These are phyloP conservation scores for Rhagologus leucostigma DNA, from an alignment of 2,113 vertebrate genomes.

Conservation along the genomic window DNA sequence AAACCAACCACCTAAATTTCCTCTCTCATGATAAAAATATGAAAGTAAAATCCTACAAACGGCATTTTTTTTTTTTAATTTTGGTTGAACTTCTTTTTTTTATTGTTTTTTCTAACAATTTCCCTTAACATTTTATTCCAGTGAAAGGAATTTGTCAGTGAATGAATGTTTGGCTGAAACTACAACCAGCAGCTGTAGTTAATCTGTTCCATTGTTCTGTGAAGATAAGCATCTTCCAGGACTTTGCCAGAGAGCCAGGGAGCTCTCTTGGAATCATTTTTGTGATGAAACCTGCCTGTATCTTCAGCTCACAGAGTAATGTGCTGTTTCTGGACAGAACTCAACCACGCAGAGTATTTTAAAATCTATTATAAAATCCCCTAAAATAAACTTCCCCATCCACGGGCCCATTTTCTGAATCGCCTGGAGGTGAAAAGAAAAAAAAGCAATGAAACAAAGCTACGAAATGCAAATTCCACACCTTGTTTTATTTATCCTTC, in stretches of 20 bases:
- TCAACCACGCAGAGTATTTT: slow-evolving; percentile 33
- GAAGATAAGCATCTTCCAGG: slow-evolving; percentile 24
- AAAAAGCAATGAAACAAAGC: not conserved
- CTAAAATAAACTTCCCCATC: slow-evolving; percentile 7
- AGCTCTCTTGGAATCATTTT: not conserved
- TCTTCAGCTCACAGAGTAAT: slow-evolving; percentile 1
- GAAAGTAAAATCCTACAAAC: not conserved
- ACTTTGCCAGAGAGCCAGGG: not conserved
- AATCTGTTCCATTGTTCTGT: slow-evolving; percentile 7
- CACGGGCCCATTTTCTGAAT: not conserved
- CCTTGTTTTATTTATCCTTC: not conserved
- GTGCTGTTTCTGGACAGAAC: slow-evolving; percentile 12
- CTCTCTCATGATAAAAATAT: not conserved
- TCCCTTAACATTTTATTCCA: slow-evolving; percentile 9
- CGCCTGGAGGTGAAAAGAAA: not conserved
- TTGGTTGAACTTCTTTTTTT: not conserved
- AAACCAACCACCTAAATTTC: not conserved
- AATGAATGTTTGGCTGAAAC: slow-evolving; percentile 11
- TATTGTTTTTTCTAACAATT: not conserved
- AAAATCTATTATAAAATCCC: not conserved
- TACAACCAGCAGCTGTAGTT: slow-evolving; percentile 23
- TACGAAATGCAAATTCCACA: not conserved
- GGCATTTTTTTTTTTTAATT: not conserved
- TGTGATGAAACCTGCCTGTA: not conserved
- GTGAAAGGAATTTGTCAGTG: slow-evolving; percentile 13